Evolutionary conservation across 2,888 invertebrate species (phyloP).

Genomic region (Pristionchus arcanus): DNA sequence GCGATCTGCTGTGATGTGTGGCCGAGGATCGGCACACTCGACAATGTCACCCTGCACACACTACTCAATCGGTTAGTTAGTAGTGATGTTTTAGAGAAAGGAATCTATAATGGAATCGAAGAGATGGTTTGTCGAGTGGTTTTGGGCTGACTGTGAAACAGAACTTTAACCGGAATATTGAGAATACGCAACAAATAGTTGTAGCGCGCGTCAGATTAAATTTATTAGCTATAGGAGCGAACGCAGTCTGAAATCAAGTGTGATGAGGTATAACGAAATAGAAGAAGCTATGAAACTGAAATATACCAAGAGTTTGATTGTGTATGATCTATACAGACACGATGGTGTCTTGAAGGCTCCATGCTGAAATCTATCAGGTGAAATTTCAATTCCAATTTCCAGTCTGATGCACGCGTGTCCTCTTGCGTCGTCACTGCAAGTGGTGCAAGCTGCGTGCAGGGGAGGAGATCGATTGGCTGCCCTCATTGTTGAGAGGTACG

Average conservation of each 20-base stretch:
- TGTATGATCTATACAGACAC: too few species aligned
- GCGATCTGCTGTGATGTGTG: slow-evolving; percentile 57
- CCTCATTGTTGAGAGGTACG: slow-evolving; percentile 54
- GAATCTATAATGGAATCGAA: too few species aligned
- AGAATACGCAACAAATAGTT: too few species aligned
- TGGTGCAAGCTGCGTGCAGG: slow-evolving; percentile 57
- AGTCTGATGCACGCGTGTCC: slow-evolving; percentile 58
- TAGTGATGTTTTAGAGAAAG: too few species aligned
- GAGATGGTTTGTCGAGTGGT: too few species aligned
- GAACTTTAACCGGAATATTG: too few species aligned
- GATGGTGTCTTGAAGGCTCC: neutral
- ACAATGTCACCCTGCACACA: slow-evolving; percentile 57
- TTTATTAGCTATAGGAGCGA: too few species aligned
- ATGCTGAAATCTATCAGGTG: neutral
- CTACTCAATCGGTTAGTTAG: slow-evolving; percentile 56
- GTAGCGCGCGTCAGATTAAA: too few species aligned
- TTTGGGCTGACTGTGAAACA: too few species aligned
- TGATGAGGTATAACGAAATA: neutral
- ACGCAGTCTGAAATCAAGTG: too few species aligned
- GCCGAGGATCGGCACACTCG: slow-evolving; percentile 59
- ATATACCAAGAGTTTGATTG: neutral
- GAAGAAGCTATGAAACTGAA: neutral
- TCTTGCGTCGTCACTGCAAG: slow-evolving; percentile 56
- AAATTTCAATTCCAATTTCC: neutral
- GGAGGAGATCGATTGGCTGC: slow-evolving; percentile 55